phyloP scores from a whole-genome alignment of 2,888 invertebrate genomes.

The Mechanitis messenoides region DNA sequence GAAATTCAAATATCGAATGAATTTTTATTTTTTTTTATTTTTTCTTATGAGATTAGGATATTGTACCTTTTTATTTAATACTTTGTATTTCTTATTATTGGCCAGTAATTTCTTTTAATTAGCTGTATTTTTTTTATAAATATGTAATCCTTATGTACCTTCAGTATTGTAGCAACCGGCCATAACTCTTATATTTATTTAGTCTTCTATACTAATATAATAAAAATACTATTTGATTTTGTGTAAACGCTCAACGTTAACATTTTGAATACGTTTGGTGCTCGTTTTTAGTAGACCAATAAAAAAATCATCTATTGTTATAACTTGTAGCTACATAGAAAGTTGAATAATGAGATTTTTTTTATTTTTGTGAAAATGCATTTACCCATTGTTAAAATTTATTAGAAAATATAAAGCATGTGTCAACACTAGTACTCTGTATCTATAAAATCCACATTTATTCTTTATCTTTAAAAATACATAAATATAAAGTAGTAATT shows the following conservation, averaged over 20 bases:
- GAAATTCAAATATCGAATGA: constrained; percentile 7
- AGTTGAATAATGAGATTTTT: constrained; percentile 42
- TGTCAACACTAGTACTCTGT: constrained; percentile 16
- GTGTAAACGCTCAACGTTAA: constrained; percentile 25
- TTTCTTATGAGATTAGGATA: neutral
- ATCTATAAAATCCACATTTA: constrained; percentile 12
- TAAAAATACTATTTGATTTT: constrained; percentile 15
- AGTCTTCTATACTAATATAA: neutral
- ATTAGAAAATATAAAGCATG: constrained; percentile 19
- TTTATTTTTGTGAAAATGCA: constrained; percentile 61
- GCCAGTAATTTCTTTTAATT: neutral
- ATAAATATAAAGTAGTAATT: constrained; percentile 16
- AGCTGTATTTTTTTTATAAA: neutral
- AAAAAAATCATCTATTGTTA: constrained; percentile 21
- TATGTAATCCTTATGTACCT: too few relatives aligned
- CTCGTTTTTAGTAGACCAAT: constrained; percentile 53
- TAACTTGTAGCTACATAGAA: constrained; percentile 35
- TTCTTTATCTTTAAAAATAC: constrained; percentile 10
- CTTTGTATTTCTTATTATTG: neutral
- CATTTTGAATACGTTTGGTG: constrained; percentile 39
- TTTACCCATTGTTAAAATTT: constrained; percentile 62
- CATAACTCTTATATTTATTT: constrained; percentile 5
- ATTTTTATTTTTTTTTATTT: neutral
- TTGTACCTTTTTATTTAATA: neutral
- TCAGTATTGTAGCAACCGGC: constrained; percentile 7